Evolutionary conservation across 2,797 vertebrate genomes (phyloP).

Genomic region (Sebastes elongatus): DNA sequence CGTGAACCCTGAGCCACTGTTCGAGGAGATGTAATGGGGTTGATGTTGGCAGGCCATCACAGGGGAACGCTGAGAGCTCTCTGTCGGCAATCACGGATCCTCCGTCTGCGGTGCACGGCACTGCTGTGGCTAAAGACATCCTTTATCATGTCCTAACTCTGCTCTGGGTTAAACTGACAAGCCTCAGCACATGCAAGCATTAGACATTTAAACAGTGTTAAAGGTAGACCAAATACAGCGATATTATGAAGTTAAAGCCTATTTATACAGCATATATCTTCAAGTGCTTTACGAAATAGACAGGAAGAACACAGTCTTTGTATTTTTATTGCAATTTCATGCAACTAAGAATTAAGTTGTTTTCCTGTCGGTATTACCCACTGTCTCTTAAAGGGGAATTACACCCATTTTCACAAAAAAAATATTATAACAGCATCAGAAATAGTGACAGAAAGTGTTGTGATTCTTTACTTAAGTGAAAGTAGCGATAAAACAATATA

Average conservation of each 20-base stretch:
- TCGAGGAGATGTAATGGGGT: constrained; percentile 57
- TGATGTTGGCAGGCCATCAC: constrained; percentile 65
- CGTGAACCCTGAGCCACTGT: constrained; percentile 53
- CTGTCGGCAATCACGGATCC: constrained; percentile 39
- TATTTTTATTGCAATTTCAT: no score
- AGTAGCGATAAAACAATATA: no score
- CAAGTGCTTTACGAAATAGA: neutral
- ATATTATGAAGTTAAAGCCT: no score
- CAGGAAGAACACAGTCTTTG: no score
- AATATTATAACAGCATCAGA: no score
- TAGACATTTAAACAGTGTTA: neutral
- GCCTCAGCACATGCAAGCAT: neutral
- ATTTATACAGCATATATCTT: neutral
- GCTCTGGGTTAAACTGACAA: neutral
- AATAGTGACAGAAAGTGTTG: no score
- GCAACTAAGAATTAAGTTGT: neutral
- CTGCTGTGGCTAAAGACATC: constrained; percentile 13
- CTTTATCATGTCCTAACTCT: constrained; percentile 10
- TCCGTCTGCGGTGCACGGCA: constrained; percentile 4
- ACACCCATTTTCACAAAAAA: neutral
- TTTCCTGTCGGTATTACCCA: neutral
- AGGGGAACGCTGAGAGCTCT: constrained; percentile 28
- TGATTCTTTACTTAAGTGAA: no score
- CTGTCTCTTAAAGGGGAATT: neutral
- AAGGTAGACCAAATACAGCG: no score